A percentile compares a stretch with the other conserved stretches of the same genome.
Conservation (phyloP, 2,888 invertebrate genomes). For the Tiliacea aurago region DNA sequence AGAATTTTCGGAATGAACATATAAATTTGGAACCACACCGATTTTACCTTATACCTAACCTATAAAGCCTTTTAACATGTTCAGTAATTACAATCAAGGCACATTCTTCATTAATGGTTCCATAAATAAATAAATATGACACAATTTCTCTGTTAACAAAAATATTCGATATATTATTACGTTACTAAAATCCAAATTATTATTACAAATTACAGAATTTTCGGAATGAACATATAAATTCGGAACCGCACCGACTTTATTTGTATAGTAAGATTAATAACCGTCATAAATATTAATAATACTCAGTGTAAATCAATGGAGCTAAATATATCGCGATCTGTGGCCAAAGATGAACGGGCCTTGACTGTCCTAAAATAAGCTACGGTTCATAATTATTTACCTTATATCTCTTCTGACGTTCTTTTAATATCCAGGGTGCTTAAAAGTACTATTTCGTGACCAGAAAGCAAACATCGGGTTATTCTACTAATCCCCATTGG, state of each 20-base stretch:
- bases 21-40: not conserved
- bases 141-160: not conserved
- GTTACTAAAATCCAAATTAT: not conserved
- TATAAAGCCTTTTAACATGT: not conserved
- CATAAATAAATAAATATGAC: not conserved
- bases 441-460: too few species aligned
- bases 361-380: conserved; percentile 24
- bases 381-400: conserved; percentile 26
- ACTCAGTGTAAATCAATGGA: conserved; percentile 37
- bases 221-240: conserved; percentile 21
- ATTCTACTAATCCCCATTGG: too few species aligned
- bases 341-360: conserved; percentile 23
- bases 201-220: conserved; percentile 10
- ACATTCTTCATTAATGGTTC: not conserved
- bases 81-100: not conserved
- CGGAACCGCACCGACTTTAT: conserved; percentile 21
- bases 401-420: not conserved
- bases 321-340: conserved; percentile 33
- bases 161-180: too few species aligned
- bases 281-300: conserved; percentile 51
- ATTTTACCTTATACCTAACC: conserved; percentile 6
- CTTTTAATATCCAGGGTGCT: not conserved
- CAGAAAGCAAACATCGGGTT: too few species aligned
- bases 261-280: conserved; percentile 42
- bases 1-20: conserved; percentile 21